These are phyloP conservation scores for Thalassarche chlororhynchos DNA, from an alignment of 2,113 vertebrate species.

Conservation along the genomic window DNA sequence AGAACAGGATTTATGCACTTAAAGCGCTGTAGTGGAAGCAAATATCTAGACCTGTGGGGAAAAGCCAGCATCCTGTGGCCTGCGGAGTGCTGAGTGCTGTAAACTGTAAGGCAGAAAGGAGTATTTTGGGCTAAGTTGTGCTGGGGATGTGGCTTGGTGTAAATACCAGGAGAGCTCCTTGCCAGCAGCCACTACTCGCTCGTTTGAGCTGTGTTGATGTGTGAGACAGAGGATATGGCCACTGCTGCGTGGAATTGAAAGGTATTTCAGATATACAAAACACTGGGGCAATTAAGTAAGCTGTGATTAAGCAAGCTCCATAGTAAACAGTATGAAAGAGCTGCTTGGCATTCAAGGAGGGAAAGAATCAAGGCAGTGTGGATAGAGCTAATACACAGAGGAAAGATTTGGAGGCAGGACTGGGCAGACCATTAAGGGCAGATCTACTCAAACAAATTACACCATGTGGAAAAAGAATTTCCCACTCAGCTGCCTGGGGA, in stretches of 20 bases:
- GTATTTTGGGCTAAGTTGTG: background rate
- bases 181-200: background rate
- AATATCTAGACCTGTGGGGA: background rate
- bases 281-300: background rate
- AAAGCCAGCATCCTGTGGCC: background rate
- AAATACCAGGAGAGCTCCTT: background rate
- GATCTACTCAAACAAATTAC: background rate
- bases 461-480: constrained; percentile 23
- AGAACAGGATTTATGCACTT: background rate
- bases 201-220: accelerated
- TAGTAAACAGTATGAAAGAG: background rate
- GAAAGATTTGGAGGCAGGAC: background rate
- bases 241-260: background rate
- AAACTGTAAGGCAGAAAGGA: background rate
- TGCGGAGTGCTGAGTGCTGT: background rate
- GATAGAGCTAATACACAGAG: background rate
- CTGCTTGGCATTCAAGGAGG: background rate
- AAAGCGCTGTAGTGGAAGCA: background rate
- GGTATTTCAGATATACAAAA: background rate
- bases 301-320: background rate
- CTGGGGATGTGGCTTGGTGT: background rate
- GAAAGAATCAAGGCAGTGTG: background rate
- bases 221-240: background rate
- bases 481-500: background rate
- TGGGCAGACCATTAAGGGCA: background rate